These are phyloP conservation scores for Epistrophe grossulariae DNA, from an alignment of 2,888 invertebrate species.

Conservation along the genomic window DNA sequence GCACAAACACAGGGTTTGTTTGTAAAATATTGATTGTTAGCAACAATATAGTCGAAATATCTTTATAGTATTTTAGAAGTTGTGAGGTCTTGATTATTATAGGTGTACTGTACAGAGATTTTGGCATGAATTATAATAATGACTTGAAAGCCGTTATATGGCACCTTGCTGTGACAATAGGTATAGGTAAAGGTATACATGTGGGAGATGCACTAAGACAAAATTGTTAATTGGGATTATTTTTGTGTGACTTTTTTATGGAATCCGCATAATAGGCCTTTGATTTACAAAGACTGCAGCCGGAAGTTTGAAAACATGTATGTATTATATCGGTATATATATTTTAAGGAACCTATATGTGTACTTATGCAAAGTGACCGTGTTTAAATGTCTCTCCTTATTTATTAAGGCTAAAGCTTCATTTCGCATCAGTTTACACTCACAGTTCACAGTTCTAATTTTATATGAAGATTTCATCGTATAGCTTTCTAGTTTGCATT, in stretches of 20 bases:
- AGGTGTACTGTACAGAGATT: neutral
- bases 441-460: too few relatives aligned
- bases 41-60: slow-evolving; percentile 55
- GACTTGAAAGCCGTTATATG: slow-evolving; percentile 57
- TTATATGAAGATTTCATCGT: too few relatives aligned
- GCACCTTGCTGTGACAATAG: slow-evolving; percentile 66
- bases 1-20: slow-evolving; percentile 68
- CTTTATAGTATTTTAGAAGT: slow-evolving; percentile 42
- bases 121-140: slow-evolving; percentile 58
- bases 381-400: too few relatives aligned
- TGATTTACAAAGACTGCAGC: neutral
- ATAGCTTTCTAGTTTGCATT: too few relatives aligned
- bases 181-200: slow-evolving; percentile 31
- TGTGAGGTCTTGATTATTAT: slow-evolving; percentile 72
- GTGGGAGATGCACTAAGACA: neutral
- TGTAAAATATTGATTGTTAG: slow-evolving; percentile 61
- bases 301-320: neutral
- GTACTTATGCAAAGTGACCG: too few relatives aligned
- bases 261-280: neutral
- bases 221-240: slow-evolving; percentile 7
- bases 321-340: neutral
- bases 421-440: too few relatives aligned
- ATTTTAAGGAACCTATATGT: too few relatives aligned
- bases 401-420: too few relatives aligned
- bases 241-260: neutral